Conservation (phyloP, 2,113 vertebrate species). For the Candoia aspera region DNA sequence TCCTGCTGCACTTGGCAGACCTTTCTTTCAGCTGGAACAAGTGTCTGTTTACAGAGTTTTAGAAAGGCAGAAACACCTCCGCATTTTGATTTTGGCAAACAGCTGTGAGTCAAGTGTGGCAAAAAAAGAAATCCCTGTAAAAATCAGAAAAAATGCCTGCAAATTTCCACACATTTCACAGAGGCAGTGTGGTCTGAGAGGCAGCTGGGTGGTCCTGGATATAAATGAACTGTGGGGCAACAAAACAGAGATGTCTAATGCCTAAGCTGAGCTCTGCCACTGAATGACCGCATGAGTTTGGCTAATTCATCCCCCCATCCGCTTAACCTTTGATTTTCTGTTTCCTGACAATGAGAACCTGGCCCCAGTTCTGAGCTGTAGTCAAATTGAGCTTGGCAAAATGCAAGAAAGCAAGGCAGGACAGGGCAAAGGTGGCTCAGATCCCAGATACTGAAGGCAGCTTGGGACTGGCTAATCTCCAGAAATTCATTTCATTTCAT, state of each 20-base stretch:
- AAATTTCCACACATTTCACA: conserved; percentile 76
- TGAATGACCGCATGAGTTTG: conserved; percentile 26
- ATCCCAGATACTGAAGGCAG: conserved; percentile 66
- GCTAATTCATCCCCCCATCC: conserved; percentile 29
- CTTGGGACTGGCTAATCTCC: conserved; percentile 58
- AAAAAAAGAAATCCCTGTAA: conserved; percentile 74
- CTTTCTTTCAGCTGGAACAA: conserved; percentile 53
- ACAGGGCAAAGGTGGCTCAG: conserved; percentile 73
- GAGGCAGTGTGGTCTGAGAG: conserved; percentile 67
- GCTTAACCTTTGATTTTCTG: not conserved
- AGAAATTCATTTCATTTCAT: conserved; percentile 1
- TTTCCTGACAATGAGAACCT: conserved; percentile 35
- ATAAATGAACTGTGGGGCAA: conserved; percentile 59
- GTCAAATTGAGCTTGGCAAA: conserved; percentile 65
- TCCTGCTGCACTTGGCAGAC: conserved; percentile 55
- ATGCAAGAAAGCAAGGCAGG: conserved; percentile 57
- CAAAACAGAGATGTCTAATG: conserved; percentile 43
- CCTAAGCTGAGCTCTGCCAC: conserved; percentile 42
- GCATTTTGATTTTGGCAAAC: conserved; percentile 74
- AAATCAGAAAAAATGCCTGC: conserved; percentile 72
- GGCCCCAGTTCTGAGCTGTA: conserved; percentile 53
- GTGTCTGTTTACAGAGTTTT: conserved; percentile 65
- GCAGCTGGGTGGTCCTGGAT: conserved; percentile 71
- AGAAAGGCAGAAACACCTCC: conserved; percentile 74
- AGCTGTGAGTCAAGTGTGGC: conserved; percentile 72